A percentile compares a stretch with the other conserved stretches of the same genome.
phyloP scores from a whole-genome alignment of 2,888 invertebrate species.

The Seira musarum region DNA sequence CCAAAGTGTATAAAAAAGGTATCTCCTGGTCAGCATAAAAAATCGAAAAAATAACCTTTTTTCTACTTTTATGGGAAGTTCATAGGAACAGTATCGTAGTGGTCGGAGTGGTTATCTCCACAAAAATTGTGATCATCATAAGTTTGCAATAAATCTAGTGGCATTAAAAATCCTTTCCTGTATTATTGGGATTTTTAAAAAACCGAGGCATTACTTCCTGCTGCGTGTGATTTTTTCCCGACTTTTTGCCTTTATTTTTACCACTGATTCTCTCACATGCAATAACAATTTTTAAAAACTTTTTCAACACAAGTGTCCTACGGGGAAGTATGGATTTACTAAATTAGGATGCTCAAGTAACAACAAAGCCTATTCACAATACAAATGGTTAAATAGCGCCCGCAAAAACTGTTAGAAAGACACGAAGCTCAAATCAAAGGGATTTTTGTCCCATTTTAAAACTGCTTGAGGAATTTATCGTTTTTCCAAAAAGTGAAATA shows the following conservation, averaged over 20 bases:
- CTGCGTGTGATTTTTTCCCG: slow-evolving; percentile 68
- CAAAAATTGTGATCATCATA: slow-evolving; percentile 52
- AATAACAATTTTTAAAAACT: slow-evolving; percentile 13
- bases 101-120: slow-evolving; percentile 32
- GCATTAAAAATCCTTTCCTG: slow-evolving; percentile 44
- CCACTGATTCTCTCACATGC: slow-evolving; percentile 44
- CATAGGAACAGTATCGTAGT: slow-evolving; percentile 7
- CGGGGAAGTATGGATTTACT: too few species aligned
- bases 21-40: slow-evolving; percentile 47
- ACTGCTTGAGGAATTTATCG: slow-evolving; percentile 32
- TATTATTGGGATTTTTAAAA: slow-evolving; percentile 46
- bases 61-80: slow-evolving; percentile 25
- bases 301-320: too few species aligned
- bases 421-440: slow-evolving; percentile 69
- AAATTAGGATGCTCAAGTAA: too few species aligned
- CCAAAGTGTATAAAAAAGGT: too few species aligned
- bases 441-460: slow-evolving; percentile 57
- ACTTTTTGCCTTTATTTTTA: slow-evolving; percentile 41
- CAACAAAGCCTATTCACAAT: too few species aligned
- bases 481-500: slow-evolving; percentile 30
- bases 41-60: slow-evolving; percentile 21
- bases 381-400: too few species aligned
- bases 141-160: slow-evolving; percentile 69
- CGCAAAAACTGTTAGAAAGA: slow-evolving; percentile 66
- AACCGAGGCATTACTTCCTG: slow-evolving; percentile 66